Base-by-base conservation (phyloP, 2,113 vertebrate species). In the Melanerpes formicivorus region DNA sequence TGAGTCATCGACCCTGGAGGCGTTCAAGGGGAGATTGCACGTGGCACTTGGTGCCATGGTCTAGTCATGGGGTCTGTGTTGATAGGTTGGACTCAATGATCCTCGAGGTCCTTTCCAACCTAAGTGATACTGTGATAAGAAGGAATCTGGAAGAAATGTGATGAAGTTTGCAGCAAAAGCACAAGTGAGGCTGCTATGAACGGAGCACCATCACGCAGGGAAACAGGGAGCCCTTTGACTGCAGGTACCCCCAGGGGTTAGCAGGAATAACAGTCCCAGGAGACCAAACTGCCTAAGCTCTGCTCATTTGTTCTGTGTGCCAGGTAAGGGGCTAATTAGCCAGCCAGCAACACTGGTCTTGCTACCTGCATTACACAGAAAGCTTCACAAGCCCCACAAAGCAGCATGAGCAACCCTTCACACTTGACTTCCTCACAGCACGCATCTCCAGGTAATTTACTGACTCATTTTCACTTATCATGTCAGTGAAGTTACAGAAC, bases 181-280 rank as follows among this genome's bases (percentile, higher is more conserved):
- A 66, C 19, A 44, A 27, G 26, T 2, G 18, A 44, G 15, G 32
- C 59, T 88, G 14, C 40, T 16, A 9, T 3, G 9, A 60, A 26
- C 23, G 0, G 10, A 74, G 16, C 23, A 21, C 3, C 5, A 1
- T 10, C 32, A 17, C 26, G 11, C 0, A 0, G 25, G 14, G 4
- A 50, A 65, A 58, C 0, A 9, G 18, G 16, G n/a, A 11, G 7
- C 3, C 14, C 32, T 30, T 9, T 27, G 52, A 14, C 19, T 59
- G 86, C 48, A 56, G 54, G 14, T 22, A 9, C 42, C 10, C 37
- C 7, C 2, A 15, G 11, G 15, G 44, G 17, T 6, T 16, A 44
- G 73, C 60, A 74, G 46, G n/a, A 70, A 7, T 8, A 44, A 77
- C 40, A 78, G 42, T 27, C 64, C 23, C 54, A 25, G 58, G 18